Evolutionary conservation across 1,140 invertebrate genomes (phyloP).

Genomic region (Grapholita molesta): DNA sequence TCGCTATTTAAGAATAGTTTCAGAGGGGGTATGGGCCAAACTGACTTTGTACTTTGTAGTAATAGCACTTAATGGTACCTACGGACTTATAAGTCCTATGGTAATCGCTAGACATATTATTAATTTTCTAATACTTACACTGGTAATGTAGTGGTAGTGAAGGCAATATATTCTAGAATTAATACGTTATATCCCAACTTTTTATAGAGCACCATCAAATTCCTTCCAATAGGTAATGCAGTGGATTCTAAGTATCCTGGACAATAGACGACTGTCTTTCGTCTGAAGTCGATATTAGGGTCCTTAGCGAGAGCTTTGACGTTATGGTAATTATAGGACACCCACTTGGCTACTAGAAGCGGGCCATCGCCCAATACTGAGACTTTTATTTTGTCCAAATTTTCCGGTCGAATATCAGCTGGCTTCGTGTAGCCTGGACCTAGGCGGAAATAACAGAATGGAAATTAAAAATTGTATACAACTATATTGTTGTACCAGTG

Average conservation of each 20-base stretch:
- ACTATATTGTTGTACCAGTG: no score
- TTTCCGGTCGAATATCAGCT: neutral
- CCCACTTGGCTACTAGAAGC: neutral
- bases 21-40: no score
- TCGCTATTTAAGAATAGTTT: no score
- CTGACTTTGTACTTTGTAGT: no score
- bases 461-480: no score
- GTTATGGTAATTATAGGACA: neutral
- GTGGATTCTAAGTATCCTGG: neutral
- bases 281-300: neutral
- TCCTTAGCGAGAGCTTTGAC: neutral
- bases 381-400: neutral
- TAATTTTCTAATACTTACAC: slow-evolving; percentile 35
- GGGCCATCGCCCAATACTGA: neutral
- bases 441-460: neutral
- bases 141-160: slow-evolving; percentile 49
- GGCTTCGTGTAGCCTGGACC: neutral
- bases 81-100: no score
- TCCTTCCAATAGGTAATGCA: neutral
- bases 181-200: slow-evolving; percentile 48
- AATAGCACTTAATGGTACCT: no score
- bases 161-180: slow-evolving; percentile 46
- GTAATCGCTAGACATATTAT: no score
- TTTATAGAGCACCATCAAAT: slow-evolving; percentile 32
- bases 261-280: neutral